phyloP scores from a whole-genome alignment of 2,113 vertebrate genomes.

The Amia ocellicauda region DNA sequence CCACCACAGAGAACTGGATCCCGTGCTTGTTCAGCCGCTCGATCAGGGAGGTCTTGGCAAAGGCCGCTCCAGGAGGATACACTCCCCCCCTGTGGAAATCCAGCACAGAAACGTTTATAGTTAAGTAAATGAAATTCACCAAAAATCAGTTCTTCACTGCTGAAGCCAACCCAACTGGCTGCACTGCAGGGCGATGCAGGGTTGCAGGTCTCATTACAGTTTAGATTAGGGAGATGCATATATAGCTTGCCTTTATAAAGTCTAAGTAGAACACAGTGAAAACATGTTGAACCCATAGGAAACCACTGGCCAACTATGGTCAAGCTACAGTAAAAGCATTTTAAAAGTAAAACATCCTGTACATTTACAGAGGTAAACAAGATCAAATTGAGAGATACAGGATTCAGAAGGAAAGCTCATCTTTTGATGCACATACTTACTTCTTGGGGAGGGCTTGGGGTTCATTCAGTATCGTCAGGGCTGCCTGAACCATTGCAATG shows the following conservation, averaged over 20 bases:
- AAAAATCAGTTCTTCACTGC: not conserved
- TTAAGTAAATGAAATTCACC: not conserved
- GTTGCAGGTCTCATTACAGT: not conserved
- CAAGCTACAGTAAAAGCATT: not conserved
- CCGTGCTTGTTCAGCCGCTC: conserved; percentile 83
- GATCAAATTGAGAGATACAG: not conserved
- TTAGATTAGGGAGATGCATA: too few relatives aligned
- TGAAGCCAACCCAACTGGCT: not conserved
- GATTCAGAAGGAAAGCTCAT: too few relatives aligned
- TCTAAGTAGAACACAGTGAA: too few relatives aligned
- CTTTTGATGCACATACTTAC: conserved; percentile 65
- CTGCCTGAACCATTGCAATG: conserved; percentile 90
- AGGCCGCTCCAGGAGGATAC: conserved; percentile 85
- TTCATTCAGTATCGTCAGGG: conserved; percentile 81
- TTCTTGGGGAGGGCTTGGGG: conserved; percentile 72
- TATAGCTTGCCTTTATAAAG: too few relatives aligned
- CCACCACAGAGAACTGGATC: conserved; percentile 79
- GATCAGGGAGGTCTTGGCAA: conserved; percentile 83
- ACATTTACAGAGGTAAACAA: too few relatives aligned
- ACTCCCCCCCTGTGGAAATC: conserved; percentile 80
- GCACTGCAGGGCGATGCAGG: too few relatives aligned
- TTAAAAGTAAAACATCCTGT: too few relatives aligned
- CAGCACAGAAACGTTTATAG: not conserved
- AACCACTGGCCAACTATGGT: too few relatives aligned
- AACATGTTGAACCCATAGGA: too few relatives aligned